Conservation (phyloP, 1,140 invertebrate species). For the Zaprionus gabonicus region DNA sequence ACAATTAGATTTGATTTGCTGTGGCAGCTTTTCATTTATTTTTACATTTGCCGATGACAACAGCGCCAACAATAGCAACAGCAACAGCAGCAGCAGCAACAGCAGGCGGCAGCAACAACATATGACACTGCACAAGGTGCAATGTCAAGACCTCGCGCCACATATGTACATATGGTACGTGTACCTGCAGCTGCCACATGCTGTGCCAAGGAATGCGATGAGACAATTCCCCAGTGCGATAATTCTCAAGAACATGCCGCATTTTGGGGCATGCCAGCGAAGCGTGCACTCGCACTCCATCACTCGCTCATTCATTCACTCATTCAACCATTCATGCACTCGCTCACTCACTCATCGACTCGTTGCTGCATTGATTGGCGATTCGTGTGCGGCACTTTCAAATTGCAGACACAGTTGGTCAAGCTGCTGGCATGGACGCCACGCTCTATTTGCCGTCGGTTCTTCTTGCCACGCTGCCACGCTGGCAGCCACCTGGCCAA, state of each 20-base stretch:
- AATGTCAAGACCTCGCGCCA: constrained; percentile 78
- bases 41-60: constrained; percentile 54
- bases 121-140: constrained; percentile 75
- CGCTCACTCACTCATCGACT: background rate
- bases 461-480: constrained; percentile 34
- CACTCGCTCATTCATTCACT: background rate
- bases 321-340: background rate
- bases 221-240: constrained; percentile 33
- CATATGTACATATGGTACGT: constrained; percentile 30
- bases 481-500: constrained; percentile 11
- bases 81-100: background rate
- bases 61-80: constrained; percentile 18
- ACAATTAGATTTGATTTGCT: constrained; percentile 69
- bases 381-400: constrained; percentile 53
- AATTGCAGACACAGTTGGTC: constrained; percentile 68
- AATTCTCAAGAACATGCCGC: constrained; percentile 33
- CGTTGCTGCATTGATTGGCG: constrained; percentile 26
- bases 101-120: constrained; percentile 6
- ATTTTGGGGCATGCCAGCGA: constrained; percentile 9
- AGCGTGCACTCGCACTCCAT: background rate
- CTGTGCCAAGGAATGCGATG: constrained; percentile 22
- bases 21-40: constrained; percentile 64
- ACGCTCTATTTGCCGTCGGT: constrained; percentile 68
- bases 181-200: constrained; percentile 4
- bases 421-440: constrained; percentile 59